Evolutionary conservation across 2,797 vertebrate species (phyloP).

Genomic region (Atherinosoma microstoma): DNA sequence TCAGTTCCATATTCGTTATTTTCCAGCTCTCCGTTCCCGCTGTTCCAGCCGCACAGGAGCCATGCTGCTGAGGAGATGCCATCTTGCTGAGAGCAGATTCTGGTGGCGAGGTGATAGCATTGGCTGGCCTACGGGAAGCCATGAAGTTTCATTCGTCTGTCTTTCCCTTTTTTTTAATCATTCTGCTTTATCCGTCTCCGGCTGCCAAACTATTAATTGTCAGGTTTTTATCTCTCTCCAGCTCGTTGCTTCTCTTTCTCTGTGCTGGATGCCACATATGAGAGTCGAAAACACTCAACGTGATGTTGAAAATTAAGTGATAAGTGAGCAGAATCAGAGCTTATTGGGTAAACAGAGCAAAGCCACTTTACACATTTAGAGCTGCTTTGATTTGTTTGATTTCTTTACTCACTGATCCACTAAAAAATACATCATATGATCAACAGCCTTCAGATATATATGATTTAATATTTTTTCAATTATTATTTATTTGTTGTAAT

Average conservation of each 20-base stretch:
- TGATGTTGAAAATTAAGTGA: not conserved
- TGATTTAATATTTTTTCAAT: no score
- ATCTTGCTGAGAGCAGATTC: conserved; percentile 68
- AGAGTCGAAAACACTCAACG: not conserved
- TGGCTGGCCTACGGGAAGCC: conserved; percentile 57
- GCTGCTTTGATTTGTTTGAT: not conserved
- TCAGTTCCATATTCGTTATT: conserved; percentile 11
- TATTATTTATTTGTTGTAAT: not conserved
- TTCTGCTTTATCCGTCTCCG: conserved; percentile 49
- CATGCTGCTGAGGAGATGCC: conserved; percentile 55
- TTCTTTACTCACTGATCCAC: not conserved
- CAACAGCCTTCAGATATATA: no score
- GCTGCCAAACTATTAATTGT: conserved; percentile 57
- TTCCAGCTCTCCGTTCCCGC: not conserved
- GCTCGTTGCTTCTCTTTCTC: conserved; percentile 12
- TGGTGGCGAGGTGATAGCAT: conserved; percentile 65
- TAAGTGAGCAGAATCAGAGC: not conserved
- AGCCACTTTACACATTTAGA: not conserved
- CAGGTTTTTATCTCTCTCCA: conserved; percentile 38
- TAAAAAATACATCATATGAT: not conserved
- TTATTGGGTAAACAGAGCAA: not conserved
- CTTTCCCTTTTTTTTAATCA: conserved; percentile 50
- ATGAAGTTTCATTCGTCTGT: conserved; percentile 55
- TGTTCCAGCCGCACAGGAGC: conserved; percentile 13
- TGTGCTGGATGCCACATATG: not conserved